These are phyloP conservation scores for Drosophila robusta DNA, from an alignment of 2,888 invertebrate species.

Conservation along the genomic window DNA sequence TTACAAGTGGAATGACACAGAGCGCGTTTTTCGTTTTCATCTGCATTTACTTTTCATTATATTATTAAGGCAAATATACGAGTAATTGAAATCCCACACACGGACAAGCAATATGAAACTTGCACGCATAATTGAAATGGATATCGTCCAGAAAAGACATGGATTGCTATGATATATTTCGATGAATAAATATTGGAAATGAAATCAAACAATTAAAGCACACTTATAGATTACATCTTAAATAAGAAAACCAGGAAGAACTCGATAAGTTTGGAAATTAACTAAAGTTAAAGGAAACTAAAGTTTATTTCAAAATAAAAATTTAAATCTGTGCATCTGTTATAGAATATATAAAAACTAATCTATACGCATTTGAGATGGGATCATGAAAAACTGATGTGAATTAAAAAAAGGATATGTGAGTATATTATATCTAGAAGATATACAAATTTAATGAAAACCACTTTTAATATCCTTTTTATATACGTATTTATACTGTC, in stretches of 20 bases:
- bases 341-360: too few species aligned
- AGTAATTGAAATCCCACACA: constrained; percentile 58
- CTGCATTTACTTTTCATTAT: constrained; percentile 54
- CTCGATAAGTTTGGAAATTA: background rate
- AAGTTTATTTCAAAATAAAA: too few species aligned
- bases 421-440: too few species aligned
- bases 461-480: too few species aligned
- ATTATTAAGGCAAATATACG: constrained; percentile 48
- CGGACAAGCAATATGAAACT: constrained; percentile 2
- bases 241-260: background rate
- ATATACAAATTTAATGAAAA: too few species aligned
- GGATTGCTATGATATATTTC: background rate
- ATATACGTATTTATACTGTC: too few species aligned
- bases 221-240: background rate
- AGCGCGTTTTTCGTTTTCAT: constrained; percentile 7
- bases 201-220: background rate
- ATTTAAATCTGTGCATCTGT: too few species aligned
- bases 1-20: constrained; percentile 60
- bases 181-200: background rate
- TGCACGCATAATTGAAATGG: constrained; percentile 8
- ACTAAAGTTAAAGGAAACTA: background rate
- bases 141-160: background rate
- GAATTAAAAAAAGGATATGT: too few species aligned
- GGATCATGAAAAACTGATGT: too few species aligned
- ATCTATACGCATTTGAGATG: too few species aligned